These are phyloP conservation scores for Oscheius sp. DNA, from an alignment of 2,888 invertebrate species.

Conservation along the genomic window DNA sequence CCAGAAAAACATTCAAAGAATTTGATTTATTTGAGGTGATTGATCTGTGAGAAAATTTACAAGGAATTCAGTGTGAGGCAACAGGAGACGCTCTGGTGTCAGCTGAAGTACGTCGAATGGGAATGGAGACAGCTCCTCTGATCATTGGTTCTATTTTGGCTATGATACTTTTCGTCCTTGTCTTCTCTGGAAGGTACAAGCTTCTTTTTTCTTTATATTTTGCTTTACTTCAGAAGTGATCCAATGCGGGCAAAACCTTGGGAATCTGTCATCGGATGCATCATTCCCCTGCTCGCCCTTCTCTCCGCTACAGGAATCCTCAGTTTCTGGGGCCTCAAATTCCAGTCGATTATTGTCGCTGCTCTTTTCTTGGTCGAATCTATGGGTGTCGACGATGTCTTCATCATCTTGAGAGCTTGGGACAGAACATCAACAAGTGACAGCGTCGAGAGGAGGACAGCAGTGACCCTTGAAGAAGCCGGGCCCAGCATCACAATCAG, in stretches of 20 bases:
- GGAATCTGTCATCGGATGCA: conserved; percentile 65
- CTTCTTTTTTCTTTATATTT: background rate
- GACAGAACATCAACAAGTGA: conserved; percentile 35
- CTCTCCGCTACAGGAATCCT: conserved; percentile 59
- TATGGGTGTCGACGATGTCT: conserved; percentile 70
- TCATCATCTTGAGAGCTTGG: conserved; percentile 57
- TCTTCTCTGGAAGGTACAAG: conserved; percentile 36
- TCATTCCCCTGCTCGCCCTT: conserved; percentile 66
- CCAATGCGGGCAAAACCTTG: conserved; percentile 62
- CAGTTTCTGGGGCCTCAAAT: conserved; percentile 53
- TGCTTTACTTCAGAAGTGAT: conserved; percentile 49
- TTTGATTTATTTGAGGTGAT: conserved; percentile 49
- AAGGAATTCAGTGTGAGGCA: conserved; percentile 60
- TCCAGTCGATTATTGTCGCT: conserved; percentile 70
- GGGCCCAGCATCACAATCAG: conserved; percentile 70
- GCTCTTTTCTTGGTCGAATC: conserved; percentile 69
- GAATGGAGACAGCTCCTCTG: conserved; percentile 67
- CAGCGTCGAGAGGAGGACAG: conserved; percentile 46
- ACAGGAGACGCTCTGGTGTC: conserved; percentile 69
- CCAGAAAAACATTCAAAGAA: conserved; percentile 54
- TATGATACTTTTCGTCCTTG: conserved; percentile 68
- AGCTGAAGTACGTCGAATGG: conserved; percentile 68
- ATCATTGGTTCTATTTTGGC: conserved; percentile 62
- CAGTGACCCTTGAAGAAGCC: conserved; percentile 64
- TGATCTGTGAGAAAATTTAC: conserved; percentile 13